These are phyloP conservation scores for Pectinophora gossypiella DNA, from an alignment of 1,140 invertebrate species.

Conservation along the genomic window DNA sequence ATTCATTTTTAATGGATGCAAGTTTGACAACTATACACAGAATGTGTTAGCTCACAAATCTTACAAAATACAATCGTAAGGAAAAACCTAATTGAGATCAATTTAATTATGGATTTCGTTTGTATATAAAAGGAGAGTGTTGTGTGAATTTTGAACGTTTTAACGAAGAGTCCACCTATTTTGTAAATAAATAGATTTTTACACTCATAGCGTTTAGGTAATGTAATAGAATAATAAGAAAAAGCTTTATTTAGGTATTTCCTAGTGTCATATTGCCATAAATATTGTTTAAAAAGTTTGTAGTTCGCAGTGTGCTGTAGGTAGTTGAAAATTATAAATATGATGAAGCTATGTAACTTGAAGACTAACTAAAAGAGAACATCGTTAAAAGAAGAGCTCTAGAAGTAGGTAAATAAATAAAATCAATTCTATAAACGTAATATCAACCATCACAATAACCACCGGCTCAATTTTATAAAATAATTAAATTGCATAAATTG, in stretches of 20 bases:
- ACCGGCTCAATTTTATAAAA: no score
- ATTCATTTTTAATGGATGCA: no score
- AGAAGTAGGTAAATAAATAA: no score
- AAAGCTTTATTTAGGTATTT: slow-evolving; percentile 59
- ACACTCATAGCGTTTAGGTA: slow-evolving; percentile 34
- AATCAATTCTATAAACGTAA: no score
- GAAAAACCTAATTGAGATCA: no score
- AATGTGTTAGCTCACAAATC: background rate
- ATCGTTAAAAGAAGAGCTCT: no score
- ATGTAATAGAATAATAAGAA: slow-evolving; percentile 24
- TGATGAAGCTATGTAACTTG: no score
- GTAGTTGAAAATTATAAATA: background rate
- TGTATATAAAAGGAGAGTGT: slow-evolving; percentile 31
- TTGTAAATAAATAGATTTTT: slow-evolving; percentile 72
- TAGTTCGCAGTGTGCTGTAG: background rate
- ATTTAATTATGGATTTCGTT: background rate
- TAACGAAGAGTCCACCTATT: slow-evolving; percentile 74
- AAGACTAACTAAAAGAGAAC: no score
- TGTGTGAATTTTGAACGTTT: slow-evolving; percentile 64
- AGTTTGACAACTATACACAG: background rate
- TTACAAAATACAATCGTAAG: background rate
- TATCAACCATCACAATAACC: no score
- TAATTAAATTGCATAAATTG: no score
- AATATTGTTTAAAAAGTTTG: slow-evolving; percentile 27
- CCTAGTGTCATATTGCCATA: slow-evolving; percentile 55